Base-by-base conservation (phyloP, 2,113 vertebrate species). In the Bubo blakistoni region DNA sequence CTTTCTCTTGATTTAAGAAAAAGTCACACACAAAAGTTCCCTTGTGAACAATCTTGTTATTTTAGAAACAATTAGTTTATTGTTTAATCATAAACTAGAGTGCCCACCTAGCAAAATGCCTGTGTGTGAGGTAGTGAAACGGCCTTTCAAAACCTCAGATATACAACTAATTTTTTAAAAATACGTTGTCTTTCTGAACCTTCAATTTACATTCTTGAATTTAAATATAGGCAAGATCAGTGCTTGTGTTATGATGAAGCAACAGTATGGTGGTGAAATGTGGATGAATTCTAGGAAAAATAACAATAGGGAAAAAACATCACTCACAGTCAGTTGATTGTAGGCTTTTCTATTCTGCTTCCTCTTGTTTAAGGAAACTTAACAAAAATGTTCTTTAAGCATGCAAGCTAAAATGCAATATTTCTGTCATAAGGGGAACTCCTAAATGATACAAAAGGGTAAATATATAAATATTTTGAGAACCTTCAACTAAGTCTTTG, bases 211-310 rank as follows among this genome's bases (percentile, higher is more conserved):
- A 1, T 73, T 73, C 38, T 54, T 38, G 52, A 10, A 12, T 42
- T 63, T 66, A 73, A 82, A 51, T 78, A 16, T 3, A 65, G 12
- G n/a, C 42, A 10, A 34, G 27, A n/a, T 77, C 22, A 20, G 13
- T 24, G 54, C 21, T 86, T 72, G 20, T 72, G 49, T 42, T 59
- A 10, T 62, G 78, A 49, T 0, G 13, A n/a, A 91, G 42, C 25
- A 95, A 27, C 38, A 46, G 42, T 38, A 3, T 66, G 40, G 58
- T 93, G 32, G n/a, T 94, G 78, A 94, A 96, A 92, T 61, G 81
- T 74, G 46, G 40, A 63, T 88, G 90, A 92, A 95, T 95, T 97
- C 61, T 93, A 96, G 96, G 96, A 95, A 95, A 94, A 94, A 69
- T 77, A 94, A 86, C 82, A 91, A 81, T 85, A 26, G 83, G 62